Percentiles rank a stretch among this genome's conserved stretches.
Evolutionary conservation across 2,888 invertebrate species (phyloP).

Genomic region (Tenthredo mesomela): DNA sequence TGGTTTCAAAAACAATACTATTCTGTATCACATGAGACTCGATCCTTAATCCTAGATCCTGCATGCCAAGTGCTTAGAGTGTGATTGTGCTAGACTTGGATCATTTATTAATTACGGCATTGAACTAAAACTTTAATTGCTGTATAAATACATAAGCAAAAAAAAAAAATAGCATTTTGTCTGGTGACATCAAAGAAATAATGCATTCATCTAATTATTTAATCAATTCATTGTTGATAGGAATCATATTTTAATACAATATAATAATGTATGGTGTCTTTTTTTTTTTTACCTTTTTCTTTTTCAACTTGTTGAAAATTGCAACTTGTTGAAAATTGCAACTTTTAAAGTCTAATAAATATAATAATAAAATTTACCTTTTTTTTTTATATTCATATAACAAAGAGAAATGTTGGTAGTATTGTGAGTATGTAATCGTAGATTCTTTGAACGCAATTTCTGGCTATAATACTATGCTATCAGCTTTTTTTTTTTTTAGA

Average conservation of each 20-base stretch:
- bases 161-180: constrained; percentile 13
- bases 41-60: constrained; percentile 24
- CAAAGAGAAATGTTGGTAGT: constrained; percentile 13
- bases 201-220: constrained; percentile 19
- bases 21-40: constrained; percentile 25
- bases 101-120: constrained; percentile 62
- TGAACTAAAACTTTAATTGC: constrained; percentile 60
- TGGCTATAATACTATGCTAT: constrained; percentile 40
- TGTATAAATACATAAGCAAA: constrained; percentile 50
- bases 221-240: constrained; percentile 25
- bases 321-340: neutral
- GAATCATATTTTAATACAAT: neutral
- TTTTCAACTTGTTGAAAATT: neutral
- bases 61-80: constrained; percentile 75
- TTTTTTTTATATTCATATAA: neutral
- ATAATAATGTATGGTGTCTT: neutral
- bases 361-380: neutral
- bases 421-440: constrained; percentile 30
- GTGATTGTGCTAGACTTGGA: constrained; percentile 76
- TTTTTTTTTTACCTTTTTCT: neutral
- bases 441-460: constrained; percentile 22
- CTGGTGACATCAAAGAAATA: constrained; percentile 38
- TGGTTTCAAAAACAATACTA: constrained; percentile 23
- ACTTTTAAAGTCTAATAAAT: neutral
- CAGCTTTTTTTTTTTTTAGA: constrained; percentile 33